phyloP scores from a whole-genome alignment of 1,140 invertebrate species.

The Saccostrea glomerata region DNA sequence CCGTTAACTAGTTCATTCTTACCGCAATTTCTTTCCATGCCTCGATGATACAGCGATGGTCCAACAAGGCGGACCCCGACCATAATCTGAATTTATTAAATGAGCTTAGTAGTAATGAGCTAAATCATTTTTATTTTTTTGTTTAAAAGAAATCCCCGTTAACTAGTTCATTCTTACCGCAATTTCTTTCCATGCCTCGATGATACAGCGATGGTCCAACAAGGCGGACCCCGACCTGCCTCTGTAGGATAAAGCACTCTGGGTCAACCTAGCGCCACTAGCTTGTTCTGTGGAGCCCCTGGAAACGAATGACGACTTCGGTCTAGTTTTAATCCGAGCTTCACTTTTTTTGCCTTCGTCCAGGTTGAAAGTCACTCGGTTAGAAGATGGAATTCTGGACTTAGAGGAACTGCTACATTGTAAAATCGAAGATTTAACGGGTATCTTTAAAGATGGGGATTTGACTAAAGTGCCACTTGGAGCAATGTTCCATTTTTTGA shows the following conservation, averaged over 20 bases:
- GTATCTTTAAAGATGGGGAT: constrained; percentile 5
- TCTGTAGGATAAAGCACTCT: not conserved
- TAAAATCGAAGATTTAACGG: not conserved
- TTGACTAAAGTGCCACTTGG: constrained; percentile 33
- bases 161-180: not conserved
- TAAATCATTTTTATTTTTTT: not conserved
- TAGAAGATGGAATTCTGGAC: not conserved
- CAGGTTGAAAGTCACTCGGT: not conserved
- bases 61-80: not conserved
- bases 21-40: constrained; percentile 30
- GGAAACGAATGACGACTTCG: not conserved
- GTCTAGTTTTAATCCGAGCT: not conserved
- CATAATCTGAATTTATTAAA: not conserved
- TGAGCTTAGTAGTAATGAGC: not conserved
- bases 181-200: constrained; percentile 26
- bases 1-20: not conserved
- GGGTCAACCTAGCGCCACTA: not conserved
- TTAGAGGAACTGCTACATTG: not conserved
- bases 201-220: not conserved
- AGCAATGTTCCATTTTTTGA: constrained; percentile 41
- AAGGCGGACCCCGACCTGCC: not conserved
- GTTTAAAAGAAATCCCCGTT: not conserved
- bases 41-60: not conserved
- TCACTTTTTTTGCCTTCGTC: not conserved
- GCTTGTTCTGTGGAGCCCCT: not conserved